Evolutionary conservation across 2,888 invertebrate genomes (phyloP).

Genomic region (Hecatera dysodea): DNA sequence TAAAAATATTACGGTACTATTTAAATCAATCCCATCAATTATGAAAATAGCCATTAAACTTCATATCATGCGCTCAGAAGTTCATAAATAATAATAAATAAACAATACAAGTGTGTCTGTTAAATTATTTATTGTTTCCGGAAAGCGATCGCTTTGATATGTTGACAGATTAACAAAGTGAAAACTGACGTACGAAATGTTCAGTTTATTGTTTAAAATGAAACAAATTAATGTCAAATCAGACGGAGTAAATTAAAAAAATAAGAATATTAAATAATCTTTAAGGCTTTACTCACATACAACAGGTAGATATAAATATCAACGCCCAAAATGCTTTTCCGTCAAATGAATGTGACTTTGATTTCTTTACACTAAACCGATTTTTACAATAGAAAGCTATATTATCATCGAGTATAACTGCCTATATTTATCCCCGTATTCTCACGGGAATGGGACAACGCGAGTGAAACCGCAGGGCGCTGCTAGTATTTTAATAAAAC

Average conservation of each 20-base stretch:
- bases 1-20: no score
- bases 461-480: no score
- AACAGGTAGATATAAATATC: background rate
- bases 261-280: background rate
- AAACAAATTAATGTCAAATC: conserved; percentile 3
- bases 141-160: conserved; percentile 16
- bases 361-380: no score
- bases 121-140: conserved; percentile 16
- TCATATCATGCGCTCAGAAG: conserved; percentile 9
- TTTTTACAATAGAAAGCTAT: no score
- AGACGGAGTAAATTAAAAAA: background rate
- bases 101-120: conserved; percentile 10
- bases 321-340: background rate
- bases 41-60: background rate
- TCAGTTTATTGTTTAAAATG: conserved; percentile 6
- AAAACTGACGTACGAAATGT: background rate
- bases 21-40: background rate
- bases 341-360: background rate
- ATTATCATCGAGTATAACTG: no score
- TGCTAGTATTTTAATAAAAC: conserved; percentile 4
- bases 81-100: conserved; percentile 20
- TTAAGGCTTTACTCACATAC: background rate
- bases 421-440: no score
- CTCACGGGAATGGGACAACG: no score
- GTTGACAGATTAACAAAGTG: conserved; percentile 25